phyloP scores from a whole-genome alignment of 1,140 invertebrate species.

The Oncopodura yosiiana region DNA sequence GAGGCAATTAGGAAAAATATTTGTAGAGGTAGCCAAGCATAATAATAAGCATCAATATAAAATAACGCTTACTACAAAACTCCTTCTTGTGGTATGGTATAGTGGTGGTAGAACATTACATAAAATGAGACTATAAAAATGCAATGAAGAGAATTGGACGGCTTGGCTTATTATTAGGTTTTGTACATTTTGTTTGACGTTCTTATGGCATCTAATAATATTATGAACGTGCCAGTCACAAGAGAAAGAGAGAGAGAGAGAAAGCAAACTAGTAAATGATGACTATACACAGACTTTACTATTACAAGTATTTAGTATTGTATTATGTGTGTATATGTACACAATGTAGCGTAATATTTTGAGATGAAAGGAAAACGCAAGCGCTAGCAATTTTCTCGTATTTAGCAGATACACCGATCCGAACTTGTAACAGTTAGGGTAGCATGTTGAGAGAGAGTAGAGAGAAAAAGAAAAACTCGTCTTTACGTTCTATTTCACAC shows the following conservation, averaged over 20 bases:
- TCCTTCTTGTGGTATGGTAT: too few species aligned
- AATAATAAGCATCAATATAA: too few species aligned
- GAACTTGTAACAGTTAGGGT: constrained; percentile 29
- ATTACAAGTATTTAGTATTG: too few species aligned
- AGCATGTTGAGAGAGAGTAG: constrained; percentile 15
- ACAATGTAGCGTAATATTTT: not conserved
- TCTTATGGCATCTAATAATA: too few species aligned
- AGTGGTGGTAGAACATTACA: constrained; percentile 5
- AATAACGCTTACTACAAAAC: too few species aligned
- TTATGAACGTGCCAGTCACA: too few species aligned
- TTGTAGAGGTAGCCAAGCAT: too few species aligned
- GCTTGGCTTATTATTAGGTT: not conserved
- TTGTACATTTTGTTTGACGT: not conserved
- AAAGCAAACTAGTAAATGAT: not conserved
- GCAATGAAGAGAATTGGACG: not conserved
- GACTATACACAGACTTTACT: too few species aligned
- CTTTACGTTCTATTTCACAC: too few species aligned
- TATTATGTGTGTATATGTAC: not conserved
- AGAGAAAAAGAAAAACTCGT: not conserved
- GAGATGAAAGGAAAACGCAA: constrained; percentile 17
- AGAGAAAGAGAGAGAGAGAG: constrained; percentile 1
- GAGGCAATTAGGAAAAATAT: too few species aligned
- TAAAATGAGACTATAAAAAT: constrained; percentile 8
- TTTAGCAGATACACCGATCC: constrained; percentile 23
- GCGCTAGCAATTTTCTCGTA: constrained; percentile 19